These are phyloP conservation scores for Larimichthys polyactis DNA, from an alignment of 2,113 vertebrate genomes.

Conservation along the genomic window DNA sequence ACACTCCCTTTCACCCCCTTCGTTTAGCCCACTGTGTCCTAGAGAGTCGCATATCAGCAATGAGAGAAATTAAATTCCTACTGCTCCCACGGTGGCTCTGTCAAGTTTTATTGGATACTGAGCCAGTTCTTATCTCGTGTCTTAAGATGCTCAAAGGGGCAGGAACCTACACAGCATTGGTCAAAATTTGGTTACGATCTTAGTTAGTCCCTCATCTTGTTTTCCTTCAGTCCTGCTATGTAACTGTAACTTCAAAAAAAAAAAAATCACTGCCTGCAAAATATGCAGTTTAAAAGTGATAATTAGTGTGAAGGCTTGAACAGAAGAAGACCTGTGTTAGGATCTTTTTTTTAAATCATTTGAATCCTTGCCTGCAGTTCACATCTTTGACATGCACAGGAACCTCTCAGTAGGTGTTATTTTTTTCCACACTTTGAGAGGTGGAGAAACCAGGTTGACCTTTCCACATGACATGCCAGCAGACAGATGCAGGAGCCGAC, in stretches of 20 bases:
- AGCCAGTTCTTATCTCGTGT: constrained; percentile 51
- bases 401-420: constrained; percentile 59
- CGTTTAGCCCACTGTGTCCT: constrained; percentile 62
- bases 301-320: constrained; percentile 3
- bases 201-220: constrained; percentile 23
- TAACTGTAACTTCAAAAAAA: background rate
- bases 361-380: constrained; percentile 44
- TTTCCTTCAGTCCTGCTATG: constrained; percentile 2
- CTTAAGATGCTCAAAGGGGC: constrained; percentile 43
- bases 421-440: constrained; percentile 35
- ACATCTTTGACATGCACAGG: constrained; percentile 54
- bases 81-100: constrained; percentile 55
- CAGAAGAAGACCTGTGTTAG: background rate
- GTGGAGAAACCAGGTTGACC: constrained; percentile 73
- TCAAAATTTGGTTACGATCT: constrained; percentile 20
- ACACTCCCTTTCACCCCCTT: constrained; percentile 61
- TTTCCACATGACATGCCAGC: constrained; percentile 77
- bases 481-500: constrained; percentile 69
- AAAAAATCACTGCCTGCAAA: background rate
- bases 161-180: constrained; percentile 18
- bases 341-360: constrained; percentile 16
- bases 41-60: constrained; percentile 67
- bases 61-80: constrained; percentile 69
- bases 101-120: constrained; percentile 61
- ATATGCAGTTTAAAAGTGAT: constrained; percentile 13